Conservation (phyloP, 2,113 vertebrate genomes). For the Platycercus adscitus region DNA sequence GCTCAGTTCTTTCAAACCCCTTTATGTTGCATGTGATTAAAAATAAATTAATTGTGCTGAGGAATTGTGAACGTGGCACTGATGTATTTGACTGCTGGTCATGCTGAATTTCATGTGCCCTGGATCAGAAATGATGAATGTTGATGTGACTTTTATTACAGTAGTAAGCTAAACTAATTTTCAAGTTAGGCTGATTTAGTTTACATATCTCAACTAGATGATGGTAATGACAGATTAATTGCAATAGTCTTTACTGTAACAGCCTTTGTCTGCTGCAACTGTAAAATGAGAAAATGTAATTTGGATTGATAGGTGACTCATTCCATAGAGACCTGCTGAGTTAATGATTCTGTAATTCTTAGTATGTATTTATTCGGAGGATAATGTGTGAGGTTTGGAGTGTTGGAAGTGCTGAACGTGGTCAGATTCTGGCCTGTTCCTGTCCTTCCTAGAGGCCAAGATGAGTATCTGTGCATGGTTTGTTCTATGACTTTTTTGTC, state of each 20-base stretch:
- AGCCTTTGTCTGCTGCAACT: constrained; percentile 53
- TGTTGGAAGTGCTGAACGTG: background rate
- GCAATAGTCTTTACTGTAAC: constrained; percentile 44
- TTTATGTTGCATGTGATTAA: constrained; percentile 47
- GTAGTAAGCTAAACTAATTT: constrained; percentile 62
- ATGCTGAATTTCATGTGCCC: constrained; percentile 14
- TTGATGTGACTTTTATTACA: constrained; percentile 53
- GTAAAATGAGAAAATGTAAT: constrained; percentile 53
- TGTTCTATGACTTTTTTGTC: background rate
- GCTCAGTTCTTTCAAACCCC: constrained; percentile 31
- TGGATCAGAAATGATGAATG: constrained; percentile 31
- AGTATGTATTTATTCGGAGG: background rate
- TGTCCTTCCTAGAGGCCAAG: background rate
- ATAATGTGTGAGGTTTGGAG: background rate
- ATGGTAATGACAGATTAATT: constrained; percentile 69
- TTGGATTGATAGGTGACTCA: constrained; percentile 64
- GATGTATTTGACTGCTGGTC: constrained; percentile 58
- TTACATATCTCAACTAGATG: constrained; percentile 51
- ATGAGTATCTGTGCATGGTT: background rate
- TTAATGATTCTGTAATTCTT: constrained; percentile 32
- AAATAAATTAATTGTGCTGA: constrained; percentile 46
- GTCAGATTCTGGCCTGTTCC: background rate
- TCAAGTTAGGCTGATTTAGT: constrained; percentile 63
- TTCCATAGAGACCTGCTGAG: constrained; percentile 11
- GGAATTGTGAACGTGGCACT: constrained; percentile 17